Percentiles rank a stretch among this genome's conserved stretches.
These are phyloP conservation scores for Tetrapedia diversipes DNA, from an alignment of 2,888 invertebrate species.

Conservation along the genomic window DNA sequence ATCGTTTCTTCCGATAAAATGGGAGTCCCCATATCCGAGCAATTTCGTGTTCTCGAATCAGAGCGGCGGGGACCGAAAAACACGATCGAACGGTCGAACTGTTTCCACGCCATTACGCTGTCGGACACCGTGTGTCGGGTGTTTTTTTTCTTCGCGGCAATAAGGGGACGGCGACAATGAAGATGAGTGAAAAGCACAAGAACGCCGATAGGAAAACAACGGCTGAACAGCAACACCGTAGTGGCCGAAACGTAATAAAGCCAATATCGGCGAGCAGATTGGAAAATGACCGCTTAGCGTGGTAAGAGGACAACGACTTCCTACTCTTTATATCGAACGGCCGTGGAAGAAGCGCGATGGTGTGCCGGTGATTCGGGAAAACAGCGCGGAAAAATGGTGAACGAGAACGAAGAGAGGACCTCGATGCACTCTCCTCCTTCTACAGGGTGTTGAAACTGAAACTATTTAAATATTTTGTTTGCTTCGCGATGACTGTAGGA, in stretches of 20 bases:
- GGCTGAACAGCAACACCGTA: background rate
- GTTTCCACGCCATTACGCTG: conserved; percentile 42
- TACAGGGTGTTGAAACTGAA: too few species aligned
- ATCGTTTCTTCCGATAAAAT: conserved; percentile 5
- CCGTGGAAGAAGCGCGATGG: background rate
- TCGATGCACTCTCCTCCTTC: background rate
- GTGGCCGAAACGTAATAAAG: conserved; percentile 69
- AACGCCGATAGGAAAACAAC: conserved; percentile 2
- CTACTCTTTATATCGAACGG: conserved; percentile 13
- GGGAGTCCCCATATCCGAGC: conserved; percentile 18
- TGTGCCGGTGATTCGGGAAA: conserved; percentile 2
- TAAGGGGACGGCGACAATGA: conserved; percentile 43
- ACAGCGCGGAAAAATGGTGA: conserved; percentile 16
- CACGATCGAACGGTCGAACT: conserved; percentile 3
- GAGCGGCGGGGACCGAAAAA: conserved; percentile 18
- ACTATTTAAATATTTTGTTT: too few species aligned
- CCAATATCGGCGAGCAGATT: conserved; percentile 70
- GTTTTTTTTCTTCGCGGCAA: conserved; percentile 22
- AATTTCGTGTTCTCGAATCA: conserved; percentile 18
- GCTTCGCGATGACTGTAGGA: too few species aligned
- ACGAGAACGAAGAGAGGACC: background rate
- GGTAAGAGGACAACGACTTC: conserved; percentile 57
- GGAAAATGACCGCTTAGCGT: conserved; percentile 69
- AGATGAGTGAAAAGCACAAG: conserved; percentile 42
- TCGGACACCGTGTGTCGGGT: conserved; percentile 3